phyloP scores from a whole-genome alignment of 2,888 invertebrate genomes.

The Drosophila buzzatii region DNA sequence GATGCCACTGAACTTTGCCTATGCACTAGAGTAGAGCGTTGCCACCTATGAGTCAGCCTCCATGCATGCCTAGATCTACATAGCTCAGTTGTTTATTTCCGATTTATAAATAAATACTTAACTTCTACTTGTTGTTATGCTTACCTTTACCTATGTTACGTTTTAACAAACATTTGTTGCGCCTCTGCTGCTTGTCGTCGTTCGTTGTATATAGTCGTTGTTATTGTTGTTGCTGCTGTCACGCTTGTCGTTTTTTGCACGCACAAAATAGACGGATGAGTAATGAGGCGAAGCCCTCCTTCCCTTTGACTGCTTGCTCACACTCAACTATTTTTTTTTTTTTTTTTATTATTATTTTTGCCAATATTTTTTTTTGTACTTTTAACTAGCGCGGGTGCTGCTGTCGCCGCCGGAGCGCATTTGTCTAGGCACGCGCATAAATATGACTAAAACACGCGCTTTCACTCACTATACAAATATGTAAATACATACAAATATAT shows the following conservation, averaged over 20 bases:
- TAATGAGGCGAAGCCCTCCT: conserved; percentile 47
- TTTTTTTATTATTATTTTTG: not conserved
- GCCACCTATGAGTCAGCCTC: conserved; percentile 47
- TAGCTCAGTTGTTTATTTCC: conserved; percentile 7
- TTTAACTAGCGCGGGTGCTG: conserved; percentile 43
- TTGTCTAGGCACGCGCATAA: conserved; percentile 57
- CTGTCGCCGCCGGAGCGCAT: conserved; percentile 26
- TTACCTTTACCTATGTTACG: conserved; percentile 60
- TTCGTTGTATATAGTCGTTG: conserved; percentile 45
- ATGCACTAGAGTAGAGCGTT: conserved; percentile 36
- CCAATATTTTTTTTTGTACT: conserved; percentile 6
- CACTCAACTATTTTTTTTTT: conserved; percentile 16
- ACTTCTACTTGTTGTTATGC: conserved; percentile 12
- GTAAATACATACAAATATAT: conserved; percentile 35
- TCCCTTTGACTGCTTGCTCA: conserved; percentile 15
- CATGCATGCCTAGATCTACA: conserved; percentile 9
- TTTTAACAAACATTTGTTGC: conserved; percentile 76
- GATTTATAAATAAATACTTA: not conserved
- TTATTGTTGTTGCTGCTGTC: conserved; percentile 5
- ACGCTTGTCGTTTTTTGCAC: conserved; percentile 49
- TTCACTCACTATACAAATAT: conserved; percentile 51
- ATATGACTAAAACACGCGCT: conserved; percentile 61
- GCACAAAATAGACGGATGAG: conserved; percentile 68
- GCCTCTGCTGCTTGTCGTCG: conserved; percentile 48
- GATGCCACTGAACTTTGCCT: conserved; percentile 75